Percentiles rank a stretch among this genome's conserved stretches.
Evolutionary conservation across 2,797 vertebrate species (phyloP).

Genomic region (Chrysolophus pictus): DNA sequence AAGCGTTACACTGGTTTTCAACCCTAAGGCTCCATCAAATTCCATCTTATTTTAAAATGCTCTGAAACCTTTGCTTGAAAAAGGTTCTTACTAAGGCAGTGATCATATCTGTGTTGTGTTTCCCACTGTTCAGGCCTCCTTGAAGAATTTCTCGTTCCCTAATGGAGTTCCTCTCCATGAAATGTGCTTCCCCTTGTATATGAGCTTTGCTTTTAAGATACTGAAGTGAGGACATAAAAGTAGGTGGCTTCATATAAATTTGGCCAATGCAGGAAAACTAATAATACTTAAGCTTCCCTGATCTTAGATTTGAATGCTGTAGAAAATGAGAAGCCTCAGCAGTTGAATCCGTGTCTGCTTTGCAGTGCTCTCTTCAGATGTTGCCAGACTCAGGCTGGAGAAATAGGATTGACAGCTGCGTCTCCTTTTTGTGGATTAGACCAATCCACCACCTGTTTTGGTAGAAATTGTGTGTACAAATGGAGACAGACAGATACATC

Average conservation of each 20-base stretch:
- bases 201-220: background rate
- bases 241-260: background rate
- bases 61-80: background rate
- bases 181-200: background rate
- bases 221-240: background rate
- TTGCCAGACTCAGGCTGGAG: accelerated
- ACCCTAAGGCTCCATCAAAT: constrained; percentile 26
- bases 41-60: constrained; percentile 11
- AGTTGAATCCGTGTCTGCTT: background rate
- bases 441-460: background rate
- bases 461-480: background rate
- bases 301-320: background rate
- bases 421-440: background rate
- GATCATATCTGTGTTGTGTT: background rate
- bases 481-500: background rate
- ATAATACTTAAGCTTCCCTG: background rate
- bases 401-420: background rate
- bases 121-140: background rate
- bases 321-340: background rate
- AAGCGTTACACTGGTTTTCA: background rate
- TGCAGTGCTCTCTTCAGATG: background rate
- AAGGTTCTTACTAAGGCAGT: background rate
- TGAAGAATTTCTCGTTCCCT: background rate
- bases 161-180: background rate
- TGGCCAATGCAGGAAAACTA: background rate